Conservation (phyloP, 2,797 vertebrate genomes). For the Aulostomus chinensis region DNA sequence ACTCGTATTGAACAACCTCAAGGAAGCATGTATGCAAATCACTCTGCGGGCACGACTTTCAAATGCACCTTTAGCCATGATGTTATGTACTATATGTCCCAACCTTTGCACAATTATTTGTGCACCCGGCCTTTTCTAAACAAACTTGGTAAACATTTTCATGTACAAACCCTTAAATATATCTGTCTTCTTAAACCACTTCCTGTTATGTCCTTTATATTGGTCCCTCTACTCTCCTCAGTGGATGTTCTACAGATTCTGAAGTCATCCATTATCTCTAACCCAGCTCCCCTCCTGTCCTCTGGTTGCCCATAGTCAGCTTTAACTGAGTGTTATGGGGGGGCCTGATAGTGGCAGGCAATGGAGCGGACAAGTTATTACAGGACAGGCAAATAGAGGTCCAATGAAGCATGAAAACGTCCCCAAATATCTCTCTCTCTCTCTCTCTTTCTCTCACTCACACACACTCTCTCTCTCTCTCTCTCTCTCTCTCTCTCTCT, state of each 20-base stretch:
- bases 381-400: slow-evolving; percentile 73
- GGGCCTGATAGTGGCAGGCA: slow-evolving; percentile 66
- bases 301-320: slow-evolving; percentile 35
- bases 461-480: slow-evolving; percentile 9
- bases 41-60: no score
- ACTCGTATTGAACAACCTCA: no score
- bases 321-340: slow-evolving; percentile 64
- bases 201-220: neutral
- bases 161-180: no score
- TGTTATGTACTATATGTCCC: no score
- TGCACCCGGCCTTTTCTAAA: no score
- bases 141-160: no score
- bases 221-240: neutral
- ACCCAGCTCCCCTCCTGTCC: slow-evolving; percentile 26
- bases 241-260: slow-evolving; percentile 41
- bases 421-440: no score
- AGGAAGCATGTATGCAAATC: no score
- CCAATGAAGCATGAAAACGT: slow-evolving; percentile 72
- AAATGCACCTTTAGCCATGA: no score
- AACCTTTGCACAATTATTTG: no score
- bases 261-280: slow-evolving; percentile 55
- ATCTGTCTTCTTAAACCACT: no score
- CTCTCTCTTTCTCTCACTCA: slow-evolving; percentile 22
- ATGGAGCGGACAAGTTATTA: slow-evolving; percentile 76
- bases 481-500: no score